These are phyloP conservation scores for Plusia festucae DNA, from an alignment of 2,888 invertebrate species.

Conservation along the genomic window DNA sequence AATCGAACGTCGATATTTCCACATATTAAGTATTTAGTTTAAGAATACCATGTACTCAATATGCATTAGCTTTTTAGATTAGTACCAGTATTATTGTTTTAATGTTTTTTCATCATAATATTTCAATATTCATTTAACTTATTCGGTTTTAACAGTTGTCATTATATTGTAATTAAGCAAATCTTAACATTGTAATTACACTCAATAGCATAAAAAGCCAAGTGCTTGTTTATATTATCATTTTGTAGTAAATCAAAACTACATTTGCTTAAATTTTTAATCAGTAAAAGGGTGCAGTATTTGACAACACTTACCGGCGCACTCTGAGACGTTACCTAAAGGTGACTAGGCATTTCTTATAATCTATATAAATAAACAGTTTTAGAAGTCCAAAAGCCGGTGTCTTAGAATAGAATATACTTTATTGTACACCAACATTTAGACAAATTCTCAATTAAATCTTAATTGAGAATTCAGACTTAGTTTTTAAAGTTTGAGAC, in stretches of 20 bases:
- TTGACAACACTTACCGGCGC: not conserved
- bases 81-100: constrained; percentile 47
- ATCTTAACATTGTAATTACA: not conserved
- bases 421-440: no score
- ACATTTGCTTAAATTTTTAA: not conserved
- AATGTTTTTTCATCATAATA: constrained; percentile 13
- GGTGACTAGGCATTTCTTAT: no score
- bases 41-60: constrained; percentile 12
- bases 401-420: no score
- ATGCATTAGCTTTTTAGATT: constrained; percentile 16
- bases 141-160: not conserved
- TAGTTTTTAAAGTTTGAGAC: no score
- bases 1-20: constrained; percentile 8
- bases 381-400: no score
- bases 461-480: no score
- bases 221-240: constrained; percentile 29
- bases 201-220: constrained; percentile 6
- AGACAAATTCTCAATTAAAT: no score
- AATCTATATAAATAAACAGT: no score
- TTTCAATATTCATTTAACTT: not conserved
- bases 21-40: constrained; percentile 2
- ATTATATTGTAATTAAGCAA: constrained; percentile 3
- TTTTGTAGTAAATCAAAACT: not conserved
- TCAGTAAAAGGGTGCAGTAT: not conserved
- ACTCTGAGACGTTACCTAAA: no score